Evolutionary conservation across 2,888 invertebrate genomes (phyloP).

Genomic region (Hylaea fasciaria): DNA sequence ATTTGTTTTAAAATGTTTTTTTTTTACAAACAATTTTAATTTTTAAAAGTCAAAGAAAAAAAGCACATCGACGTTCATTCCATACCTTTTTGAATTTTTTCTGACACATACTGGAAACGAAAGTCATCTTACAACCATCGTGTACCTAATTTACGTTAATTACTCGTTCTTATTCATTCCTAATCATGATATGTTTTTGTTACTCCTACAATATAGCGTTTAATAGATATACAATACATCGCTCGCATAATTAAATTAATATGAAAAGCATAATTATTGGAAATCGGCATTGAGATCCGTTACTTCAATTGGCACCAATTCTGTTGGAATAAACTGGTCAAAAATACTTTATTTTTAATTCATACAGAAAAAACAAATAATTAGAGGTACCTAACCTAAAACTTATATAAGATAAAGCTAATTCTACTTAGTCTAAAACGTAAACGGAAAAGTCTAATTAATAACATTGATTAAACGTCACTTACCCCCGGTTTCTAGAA

Average conservation of each 20-base stretch:
- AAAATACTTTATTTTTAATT: too few species aligned
- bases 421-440: too few species aligned
- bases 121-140: constrained; percentile 60
- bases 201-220: constrained; percentile 47
- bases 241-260: not conserved
- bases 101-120: constrained; percentile 19
- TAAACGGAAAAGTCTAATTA: too few species aligned
- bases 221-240: constrained; percentile 16
- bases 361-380: too few species aligned
- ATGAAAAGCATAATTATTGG: too few species aligned
- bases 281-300: too few species aligned
- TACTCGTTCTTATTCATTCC: constrained; percentile 70
- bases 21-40: not conserved
- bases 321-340: too few species aligned
- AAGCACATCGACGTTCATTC: constrained; percentile 1
- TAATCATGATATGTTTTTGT: constrained; percentile 81
- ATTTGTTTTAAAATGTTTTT: not conserved
- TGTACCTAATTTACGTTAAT: constrained; percentile 31
- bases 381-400: too few species aligned
- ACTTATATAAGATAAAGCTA: too few species aligned
- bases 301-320: too few species aligned
- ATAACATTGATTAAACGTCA: too few species aligned
- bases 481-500: too few species aligned
- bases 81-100: constrained; percentile 1
- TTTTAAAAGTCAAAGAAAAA: not conserved